Base-by-base conservation (phyloP, 2,888 invertebrate species). In the Drosophila nigricruria region DNA sequence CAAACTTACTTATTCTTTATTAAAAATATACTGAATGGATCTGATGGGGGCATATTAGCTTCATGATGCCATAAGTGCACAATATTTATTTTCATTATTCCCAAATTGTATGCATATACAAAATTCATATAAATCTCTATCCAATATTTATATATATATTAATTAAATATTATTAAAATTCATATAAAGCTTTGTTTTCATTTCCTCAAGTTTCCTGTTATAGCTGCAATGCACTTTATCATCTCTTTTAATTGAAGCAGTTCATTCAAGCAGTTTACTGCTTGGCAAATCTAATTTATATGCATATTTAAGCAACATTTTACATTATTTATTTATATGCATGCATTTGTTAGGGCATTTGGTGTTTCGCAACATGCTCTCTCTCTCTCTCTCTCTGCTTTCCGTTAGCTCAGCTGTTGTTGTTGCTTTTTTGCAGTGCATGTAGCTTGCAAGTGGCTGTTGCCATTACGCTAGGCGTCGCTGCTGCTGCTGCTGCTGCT, bases 371-470 rank as follows among this genome's bases (percentile, higher is more conserved):
- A 40, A 10, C 23, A 25, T 40, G 49, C 57, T 32, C 32, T n/a
- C n/a, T n/a, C n/a, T n/a, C n/a, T n/a, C n/a, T n/a, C n/a, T n/a
- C n/a, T n/a, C n/a, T 20, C 30, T 16, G 27, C 42, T 30, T 30
- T 34, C 25, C 2, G 10, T 16, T 20, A 1, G 4, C 12, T 14
- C 16, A 16, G 50, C 34, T 8, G 18, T 32, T 32, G 49, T 57
- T 50, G 47, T n/a, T 64, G 53, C 36, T 38, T 40, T 79, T 77
- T 71, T 54, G 38, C 79, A 75, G 71, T 77, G 79, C 66, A 79
- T 36, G 66, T 45, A 60, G 57, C 79, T 79, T 65, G 70, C 74
- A 78, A 77, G 76, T 77, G 64, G 74, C 74, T 79, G 65, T 62
- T 79, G 70, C 79, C 65, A 70, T 77, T 77, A 70, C 70, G 47